Evolutionary conservation across 2,113 vertebrate genomes (phyloP).

Genomic region (Pseudopodoces humilis): DNA sequence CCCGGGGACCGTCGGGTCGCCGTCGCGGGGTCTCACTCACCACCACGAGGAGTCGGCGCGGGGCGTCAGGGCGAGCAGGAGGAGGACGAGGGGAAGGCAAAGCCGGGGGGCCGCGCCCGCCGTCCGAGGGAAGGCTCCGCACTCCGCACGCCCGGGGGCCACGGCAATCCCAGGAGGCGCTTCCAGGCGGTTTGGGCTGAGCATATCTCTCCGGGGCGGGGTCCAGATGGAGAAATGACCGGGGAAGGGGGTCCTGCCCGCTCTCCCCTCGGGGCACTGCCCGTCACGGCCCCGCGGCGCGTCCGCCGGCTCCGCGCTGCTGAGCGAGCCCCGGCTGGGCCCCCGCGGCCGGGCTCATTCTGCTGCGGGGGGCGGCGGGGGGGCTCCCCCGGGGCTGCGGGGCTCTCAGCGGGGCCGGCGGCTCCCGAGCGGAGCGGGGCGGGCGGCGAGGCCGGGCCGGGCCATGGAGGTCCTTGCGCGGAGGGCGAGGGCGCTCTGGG

Average conservation of each 20-base stretch:
- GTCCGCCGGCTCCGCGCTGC: conserved; percentile 13
- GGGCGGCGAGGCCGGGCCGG: not conserved
- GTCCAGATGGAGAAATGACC: conserved; percentile 7
- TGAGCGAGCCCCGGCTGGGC: conserved; percentile 19
- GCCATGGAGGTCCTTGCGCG: not conserved
- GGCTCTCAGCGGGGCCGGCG: not conserved
- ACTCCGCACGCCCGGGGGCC: conserved; percentile 67
- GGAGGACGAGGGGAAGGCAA: conserved; percentile 80
- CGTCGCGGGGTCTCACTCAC: conserved; percentile 82
- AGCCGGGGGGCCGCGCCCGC: conserved; percentile 76
- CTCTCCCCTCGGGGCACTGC: conserved; percentile 16
- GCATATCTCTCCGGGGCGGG: conserved; percentile 49
- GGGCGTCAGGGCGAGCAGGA: conserved; percentile 89
- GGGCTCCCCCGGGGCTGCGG: not conserved
- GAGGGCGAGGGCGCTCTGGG: conserved; percentile 25
- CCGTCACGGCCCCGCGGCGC: not conserved
- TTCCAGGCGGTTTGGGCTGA: conserved; percentile 63
- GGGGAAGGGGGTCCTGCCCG: not conserved
- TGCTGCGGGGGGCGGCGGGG: not conserved
- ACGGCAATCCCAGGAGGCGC: conserved; percentile 66
- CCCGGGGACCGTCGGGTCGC: not conserved
- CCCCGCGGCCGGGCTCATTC: not conserved
- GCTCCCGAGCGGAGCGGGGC: not conserved
- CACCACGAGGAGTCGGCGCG: conserved; percentile 93
- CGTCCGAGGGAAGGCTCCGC: conserved; percentile 68